These are phyloP conservation scores for Oryzias curvinotus DNA, from an alignment of 2,113 vertebrate genomes.

Conservation along the genomic window DNA sequence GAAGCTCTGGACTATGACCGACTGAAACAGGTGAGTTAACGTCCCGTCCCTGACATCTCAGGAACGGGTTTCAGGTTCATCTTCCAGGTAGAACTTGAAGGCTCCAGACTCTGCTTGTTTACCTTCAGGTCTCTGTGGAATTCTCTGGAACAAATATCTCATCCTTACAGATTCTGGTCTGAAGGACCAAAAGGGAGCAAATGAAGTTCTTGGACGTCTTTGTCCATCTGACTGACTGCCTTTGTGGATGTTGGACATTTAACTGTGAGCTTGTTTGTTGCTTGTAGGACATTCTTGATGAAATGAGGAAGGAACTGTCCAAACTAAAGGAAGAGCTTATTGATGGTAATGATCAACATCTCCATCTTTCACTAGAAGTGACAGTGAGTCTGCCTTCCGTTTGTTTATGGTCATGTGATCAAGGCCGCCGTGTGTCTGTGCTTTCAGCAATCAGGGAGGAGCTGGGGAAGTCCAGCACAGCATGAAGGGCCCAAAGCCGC, in stretches of 20 bases:
- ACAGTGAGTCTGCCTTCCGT: no score
- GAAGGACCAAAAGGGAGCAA: no score
- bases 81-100: no score
- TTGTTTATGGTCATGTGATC: no score
- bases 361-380: no score
- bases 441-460: conserved; percentile 94
- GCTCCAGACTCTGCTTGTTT: no score
- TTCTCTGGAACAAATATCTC: no score
- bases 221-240: not conserved
- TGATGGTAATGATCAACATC: conserved; percentile 82
- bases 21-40: conserved; percentile 89
- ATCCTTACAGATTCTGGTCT: no score
- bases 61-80: no score
- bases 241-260: conserved; percentile 1
- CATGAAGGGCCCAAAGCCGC: conserved; percentile 76
- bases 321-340: conserved; percentile 99
- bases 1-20: conserved; percentile 95
- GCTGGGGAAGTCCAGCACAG: conserved; percentile 91
- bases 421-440: conserved; percentile 34
- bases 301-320: conserved; percentile 97
- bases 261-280: conserved; percentile 4
- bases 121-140: no score
- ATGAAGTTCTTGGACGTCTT: not conserved
- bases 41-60: not conserved
- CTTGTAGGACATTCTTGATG: conserved; percentile 94